Conservation (phyloP, 2,888 invertebrate species). For the Therioaphis trifolii region DNA sequence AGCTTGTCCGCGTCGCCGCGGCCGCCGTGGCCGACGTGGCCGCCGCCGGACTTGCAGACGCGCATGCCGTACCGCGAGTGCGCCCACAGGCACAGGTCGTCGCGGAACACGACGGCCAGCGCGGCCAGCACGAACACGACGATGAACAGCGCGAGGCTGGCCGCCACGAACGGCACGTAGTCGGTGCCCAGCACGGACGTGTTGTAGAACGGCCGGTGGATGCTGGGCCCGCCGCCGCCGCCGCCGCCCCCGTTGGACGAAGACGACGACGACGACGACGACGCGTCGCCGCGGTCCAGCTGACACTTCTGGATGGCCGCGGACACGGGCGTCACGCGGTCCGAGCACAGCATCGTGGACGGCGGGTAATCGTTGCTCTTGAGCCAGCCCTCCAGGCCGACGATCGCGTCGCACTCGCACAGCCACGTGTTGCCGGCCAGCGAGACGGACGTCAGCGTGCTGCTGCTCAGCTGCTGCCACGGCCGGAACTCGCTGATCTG, state of each 20-base stretch:
- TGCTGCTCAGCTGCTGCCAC: slow-evolving; percentile 84
- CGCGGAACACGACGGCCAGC: slow-evolving; percentile 79
- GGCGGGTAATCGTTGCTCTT: slow-evolving; percentile 61
- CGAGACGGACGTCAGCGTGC: slow-evolving; percentile 82
- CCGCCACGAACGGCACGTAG: slow-evolving; percentile 81
- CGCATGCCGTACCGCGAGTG: slow-evolving; percentile 83
- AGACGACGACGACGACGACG: too few relatives aligned
- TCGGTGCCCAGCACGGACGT: slow-evolving; percentile 73
- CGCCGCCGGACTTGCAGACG: slow-evolving; percentile 68
- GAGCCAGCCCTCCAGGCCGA: slow-evolving; percentile 81
- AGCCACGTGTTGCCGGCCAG: slow-evolving; percentile 89
- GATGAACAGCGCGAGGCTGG: slow-evolving; percentile 77
- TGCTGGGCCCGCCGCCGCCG: slow-evolving; percentile 63
- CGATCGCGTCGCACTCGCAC: slow-evolving; percentile 87
- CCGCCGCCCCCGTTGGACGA: too few relatives aligned
- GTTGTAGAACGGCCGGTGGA: slow-evolving; percentile 68
- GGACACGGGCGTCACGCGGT: slow-evolving; percentile 82
- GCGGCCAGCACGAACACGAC: slow-evolving; percentile 78
- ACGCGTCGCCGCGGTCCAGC: slow-evolving; percentile 44
- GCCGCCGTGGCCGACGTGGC: background rate
- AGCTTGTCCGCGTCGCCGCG: slow-evolving; percentile 74
- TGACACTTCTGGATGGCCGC: slow-evolving; percentile 79
- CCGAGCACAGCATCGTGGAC: slow-evolving; percentile 75
- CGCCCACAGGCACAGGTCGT: slow-evolving; percentile 83
- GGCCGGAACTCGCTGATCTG: slow-evolving; percentile 84